Percentiles rank a stretch among this genome's conserved stretches.
phyloP scores from a whole-genome alignment of 2,113 vertebrate species.

The Antennarius striatus region DNA sequence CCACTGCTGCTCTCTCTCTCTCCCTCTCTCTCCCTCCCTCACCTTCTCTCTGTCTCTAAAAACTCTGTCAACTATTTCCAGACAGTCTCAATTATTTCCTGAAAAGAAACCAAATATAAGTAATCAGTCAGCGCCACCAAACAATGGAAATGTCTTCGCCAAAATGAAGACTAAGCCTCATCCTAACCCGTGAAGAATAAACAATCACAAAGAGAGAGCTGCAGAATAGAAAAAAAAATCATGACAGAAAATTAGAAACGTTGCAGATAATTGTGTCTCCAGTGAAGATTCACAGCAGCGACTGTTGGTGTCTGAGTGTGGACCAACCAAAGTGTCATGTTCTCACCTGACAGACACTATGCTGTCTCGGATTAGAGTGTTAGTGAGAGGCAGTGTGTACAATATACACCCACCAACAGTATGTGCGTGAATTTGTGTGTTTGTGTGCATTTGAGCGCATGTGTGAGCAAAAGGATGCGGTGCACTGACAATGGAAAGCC shows the following conservation, averaged over 20 bases:
- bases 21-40: slow-evolving; percentile 72
- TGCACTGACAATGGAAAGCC: slow-evolving; percentile 69
- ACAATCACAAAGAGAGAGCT: not conserved
- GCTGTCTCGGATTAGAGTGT: slow-evolving; percentile 35
- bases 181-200: not conserved
- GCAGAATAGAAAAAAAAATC: slow-evolving; percentile 9
- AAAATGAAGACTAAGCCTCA: too few relatives aligned
- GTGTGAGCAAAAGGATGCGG: slow-evolving; percentile 61
- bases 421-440: slow-evolving; percentile 17
- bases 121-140: not conserved
- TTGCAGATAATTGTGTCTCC: slow-evolving; percentile 26
- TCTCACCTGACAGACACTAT: slow-evolving; percentile 62
- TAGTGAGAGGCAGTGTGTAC: slow-evolving; percentile 35
- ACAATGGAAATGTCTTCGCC: too few relatives aligned
- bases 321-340: slow-evolving; percentile 46
- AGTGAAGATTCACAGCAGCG: slow-evolving; percentile 39
- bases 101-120: slow-evolving; percentile 26
- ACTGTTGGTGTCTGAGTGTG: slow-evolving; percentile 39
- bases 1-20: slow-evolving; percentile 75
- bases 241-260: slow-evolving; percentile 19
- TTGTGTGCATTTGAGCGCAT: slow-evolving; percentile 36
- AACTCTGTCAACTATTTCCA: slow-evolving; percentile 60
- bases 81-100: slow-evolving; percentile 6
- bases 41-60: slow-evolving; percentile 53
- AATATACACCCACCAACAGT: slow-evolving; percentile 34